Percentiles rank a stretch among this genome's conserved stretches.
These are phyloP conservation scores for Climacteris rufus DNA, from an alignment of 2,113 vertebrate genomes.

Conservation along the genomic window DNA sequence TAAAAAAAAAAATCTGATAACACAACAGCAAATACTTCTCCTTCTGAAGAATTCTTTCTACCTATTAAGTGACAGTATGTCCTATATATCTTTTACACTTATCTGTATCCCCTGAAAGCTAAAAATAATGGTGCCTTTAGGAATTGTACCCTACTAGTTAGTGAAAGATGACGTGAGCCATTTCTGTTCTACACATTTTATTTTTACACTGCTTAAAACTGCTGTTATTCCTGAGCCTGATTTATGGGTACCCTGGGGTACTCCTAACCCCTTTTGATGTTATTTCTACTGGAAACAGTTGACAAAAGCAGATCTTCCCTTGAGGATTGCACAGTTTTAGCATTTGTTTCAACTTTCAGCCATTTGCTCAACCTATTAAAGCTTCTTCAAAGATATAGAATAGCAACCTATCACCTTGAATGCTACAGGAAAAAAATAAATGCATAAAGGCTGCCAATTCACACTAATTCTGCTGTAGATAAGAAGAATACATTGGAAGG, in stretches of 20 bases:
- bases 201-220: neutral
- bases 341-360: slow-evolving; percentile 35
- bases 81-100: neutral
- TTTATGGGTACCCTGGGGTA: neutral
- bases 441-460: neutral
- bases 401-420: neutral
- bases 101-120: neutral
- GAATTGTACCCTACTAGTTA: neutral
- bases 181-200: neutral
- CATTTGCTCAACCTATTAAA: slow-evolving; percentile 48
- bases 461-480: neutral
- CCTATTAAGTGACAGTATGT: neutral
- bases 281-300: slow-evolving; percentile 6
- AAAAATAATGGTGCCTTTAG: slow-evolving; percentile 50
- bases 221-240: slow-evolving; percentile 11
- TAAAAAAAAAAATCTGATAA: neutral
- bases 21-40: neutral
- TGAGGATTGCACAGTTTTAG: neutral
- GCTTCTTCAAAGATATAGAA: slow-evolving; percentile 13
- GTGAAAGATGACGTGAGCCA: neutral
- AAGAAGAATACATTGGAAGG: neutral
- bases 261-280: slow-evolving; percentile 8
- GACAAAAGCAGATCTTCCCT: neutral
- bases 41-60: neutral
- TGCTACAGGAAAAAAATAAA: neutral